Percentiles rank a stretch among this genome's conserved stretches.
These are phyloP conservation scores for Carcinoscorpius rotundicauda DNA, from an alignment of 1,140 invertebrate genomes.

Conservation along the genomic window DNA sequence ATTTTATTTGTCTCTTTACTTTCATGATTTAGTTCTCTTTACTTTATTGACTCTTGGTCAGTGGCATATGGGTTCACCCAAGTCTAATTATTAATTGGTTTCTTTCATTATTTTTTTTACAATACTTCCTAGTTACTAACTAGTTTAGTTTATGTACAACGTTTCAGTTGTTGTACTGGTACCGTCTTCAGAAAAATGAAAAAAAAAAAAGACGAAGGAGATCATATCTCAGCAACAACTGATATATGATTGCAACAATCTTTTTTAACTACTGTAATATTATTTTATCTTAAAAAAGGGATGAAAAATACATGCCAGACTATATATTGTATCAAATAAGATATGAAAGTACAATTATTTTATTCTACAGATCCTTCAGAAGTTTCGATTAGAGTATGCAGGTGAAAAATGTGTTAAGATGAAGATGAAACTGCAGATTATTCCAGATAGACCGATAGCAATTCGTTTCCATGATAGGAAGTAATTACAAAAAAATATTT, in stretches of 20 bases:
- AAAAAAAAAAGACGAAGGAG: not conserved
- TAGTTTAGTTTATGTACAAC: too few relatives aligned
- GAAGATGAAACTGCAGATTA: constrained; percentile 6
- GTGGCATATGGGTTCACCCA: too few relatives aligned
- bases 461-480: constrained; percentile 9
- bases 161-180: too few relatives aligned
- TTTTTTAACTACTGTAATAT: not conserved
- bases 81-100: too few relatives aligned
- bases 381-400: constrained; percentile 10
- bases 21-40: too few relatives aligned
- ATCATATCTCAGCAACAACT: not conserved
- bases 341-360: not conserved
- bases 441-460: constrained; percentile 14
- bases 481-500: not conserved
- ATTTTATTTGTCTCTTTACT: too few relatives aligned
- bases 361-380: constrained; percentile 13
- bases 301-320: not conserved
- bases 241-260: not conserved
- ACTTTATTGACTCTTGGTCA: too few relatives aligned
- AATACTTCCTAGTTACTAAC: too few relatives aligned
- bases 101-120: too few relatives aligned
- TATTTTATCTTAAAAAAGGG: not conserved
- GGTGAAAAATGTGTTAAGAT: constrained; percentile 8
- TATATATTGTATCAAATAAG: not conserved
- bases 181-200: too few relatives aligned